Percentiles rank a stretch among this genome's conserved stretches.
phyloP scores from a whole-genome alignment of 2,113 vertebrate species.

The Bos javanicus region DNA sequence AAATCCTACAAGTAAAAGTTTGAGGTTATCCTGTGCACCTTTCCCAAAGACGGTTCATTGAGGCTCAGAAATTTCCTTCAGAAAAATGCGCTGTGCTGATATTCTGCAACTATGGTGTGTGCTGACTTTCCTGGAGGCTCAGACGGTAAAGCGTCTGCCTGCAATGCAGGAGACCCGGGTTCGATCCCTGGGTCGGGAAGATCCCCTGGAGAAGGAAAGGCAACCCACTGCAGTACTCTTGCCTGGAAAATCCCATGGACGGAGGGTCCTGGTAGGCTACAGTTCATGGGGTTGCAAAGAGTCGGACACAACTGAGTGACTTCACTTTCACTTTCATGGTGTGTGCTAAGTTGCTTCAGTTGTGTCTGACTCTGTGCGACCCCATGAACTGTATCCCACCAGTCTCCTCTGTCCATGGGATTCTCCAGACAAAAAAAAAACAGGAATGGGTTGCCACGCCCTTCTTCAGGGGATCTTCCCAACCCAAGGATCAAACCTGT shows the following conservation, averaged over 20 bases:
- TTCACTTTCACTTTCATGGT: neutral
- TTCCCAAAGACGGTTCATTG: neutral
- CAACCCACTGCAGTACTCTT: neutral
- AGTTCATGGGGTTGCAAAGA: neutral
- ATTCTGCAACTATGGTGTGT: neutral
- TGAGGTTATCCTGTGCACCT: neutral
- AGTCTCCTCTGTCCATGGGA: neutral
- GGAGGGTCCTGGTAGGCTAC: neutral
- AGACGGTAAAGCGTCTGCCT: neutral
- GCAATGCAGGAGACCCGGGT: rapidly evolving
- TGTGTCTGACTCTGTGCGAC: neutral
- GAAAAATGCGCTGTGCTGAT: neutral
- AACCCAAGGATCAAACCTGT: rapidly evolving
- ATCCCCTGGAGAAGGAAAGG: neutral
- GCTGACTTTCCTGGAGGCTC: neutral
- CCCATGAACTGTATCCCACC: neutral
- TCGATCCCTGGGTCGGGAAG: rapidly evolving
- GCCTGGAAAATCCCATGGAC: neutral
- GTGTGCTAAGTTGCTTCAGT: neutral
- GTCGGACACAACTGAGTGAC: rapidly evolving
- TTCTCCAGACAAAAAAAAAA: neutral
- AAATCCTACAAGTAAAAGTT: neutral
- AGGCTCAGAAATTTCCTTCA: neutral
- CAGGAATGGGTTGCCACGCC: neutral
- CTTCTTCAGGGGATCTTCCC: neutral